These are phyloP conservation scores for Athalia circularis DNA, from an alignment of 2,888 invertebrate genomes.

Conservation along the genomic window DNA sequence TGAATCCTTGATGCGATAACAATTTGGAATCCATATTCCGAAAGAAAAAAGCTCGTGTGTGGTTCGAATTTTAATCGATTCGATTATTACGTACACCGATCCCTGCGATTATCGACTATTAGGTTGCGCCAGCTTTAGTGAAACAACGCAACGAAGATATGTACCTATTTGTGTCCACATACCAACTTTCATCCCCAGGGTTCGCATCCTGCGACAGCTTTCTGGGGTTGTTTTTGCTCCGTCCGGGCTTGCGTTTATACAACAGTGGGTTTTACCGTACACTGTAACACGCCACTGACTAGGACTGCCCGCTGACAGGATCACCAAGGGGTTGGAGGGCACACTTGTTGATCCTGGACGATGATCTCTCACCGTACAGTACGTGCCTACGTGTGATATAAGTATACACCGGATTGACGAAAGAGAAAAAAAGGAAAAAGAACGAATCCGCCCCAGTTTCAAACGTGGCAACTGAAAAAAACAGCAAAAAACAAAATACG, in stretches of 20 bases:
- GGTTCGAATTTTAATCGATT: too few species aligned
- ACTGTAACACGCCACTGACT: background rate
- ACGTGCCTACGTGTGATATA: background rate
- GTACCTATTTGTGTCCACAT: too few species aligned
- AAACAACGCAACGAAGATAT: too few species aligned
- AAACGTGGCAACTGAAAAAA: too few species aligned
- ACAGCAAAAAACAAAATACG: too few species aligned
- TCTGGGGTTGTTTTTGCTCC: slow-evolving; percentile 60
- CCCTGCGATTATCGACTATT: too few species aligned
- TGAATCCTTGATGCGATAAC: too few species aligned
- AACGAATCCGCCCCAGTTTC: too few species aligned
- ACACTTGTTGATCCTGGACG: slow-evolving; percentile 71
- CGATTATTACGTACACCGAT: too few species aligned
- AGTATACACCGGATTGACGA: background rate
- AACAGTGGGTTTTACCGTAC: background rate
- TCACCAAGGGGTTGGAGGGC: slow-evolving; percentile 61
- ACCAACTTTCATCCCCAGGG: background rate
- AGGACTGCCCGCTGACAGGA: slow-evolving; percentile 66
- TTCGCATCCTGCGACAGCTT: background rate
- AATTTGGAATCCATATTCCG: too few species aligned
- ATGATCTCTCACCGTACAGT: slow-evolving; percentile 54
- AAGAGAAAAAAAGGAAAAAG: background rate
- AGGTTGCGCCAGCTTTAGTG: too few species aligned
- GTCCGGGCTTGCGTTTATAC: slow-evolving; percentile 53
- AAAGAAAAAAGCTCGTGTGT: too few species aligned